These are phyloP conservation scores for Drosophila bifasciata DNA, from an alignment of 1,140 invertebrate species.

Conservation along the genomic window DNA sequence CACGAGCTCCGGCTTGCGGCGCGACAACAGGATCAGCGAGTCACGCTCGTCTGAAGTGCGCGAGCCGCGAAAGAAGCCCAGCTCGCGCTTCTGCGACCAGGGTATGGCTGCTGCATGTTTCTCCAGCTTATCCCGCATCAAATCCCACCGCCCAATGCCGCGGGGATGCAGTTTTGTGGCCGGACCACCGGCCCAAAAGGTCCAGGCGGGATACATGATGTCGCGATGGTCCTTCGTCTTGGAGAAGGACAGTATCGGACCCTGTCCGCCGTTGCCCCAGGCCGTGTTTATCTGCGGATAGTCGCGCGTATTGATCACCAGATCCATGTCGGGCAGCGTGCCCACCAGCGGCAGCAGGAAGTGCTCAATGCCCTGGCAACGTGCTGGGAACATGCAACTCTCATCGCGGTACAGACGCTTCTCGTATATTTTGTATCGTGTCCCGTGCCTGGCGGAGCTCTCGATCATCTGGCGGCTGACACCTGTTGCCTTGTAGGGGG, in stretches of 20 bases:
- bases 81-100: conserved; percentile 91
- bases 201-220: conserved; percentile 98
- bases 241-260: conserved; percentile 97
- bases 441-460: conserved; percentile 86
- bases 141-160: conserved; percentile 96
- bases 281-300: conserved; percentile 90
- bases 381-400: conserved; percentile 95
- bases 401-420: conserved; percentile 92
- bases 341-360: conserved; percentile 91
- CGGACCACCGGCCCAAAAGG: conserved; percentile 98
- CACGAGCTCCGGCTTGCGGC: conserved; percentile 90
- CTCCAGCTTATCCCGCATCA: conserved; percentile 89
- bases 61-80: conserved; percentile 96
- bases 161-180: conserved; percentile 96
- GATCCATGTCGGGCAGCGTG: conserved; percentile 92
- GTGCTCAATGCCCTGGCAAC: conserved; percentile 96
- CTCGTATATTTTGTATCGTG: conserved; percentile 91
- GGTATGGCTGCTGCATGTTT: conserved; percentile 88
- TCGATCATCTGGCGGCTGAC: conserved; percentile 89
- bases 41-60: conserved; percentile 96
- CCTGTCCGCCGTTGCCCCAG: conserved; percentile 62
- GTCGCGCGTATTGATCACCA: conserved; percentile 95
- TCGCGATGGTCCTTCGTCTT: conserved; percentile 94
- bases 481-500: conserved; percentile 86
- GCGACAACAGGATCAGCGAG: conserved; percentile 93